Percentiles rank a stretch among this genome's conserved stretches.
These are phyloP conservation scores for Pardalotus punctatus DNA, from an alignment of 2,113 vertebrate genomes.

Conservation along the genomic window DNA sequence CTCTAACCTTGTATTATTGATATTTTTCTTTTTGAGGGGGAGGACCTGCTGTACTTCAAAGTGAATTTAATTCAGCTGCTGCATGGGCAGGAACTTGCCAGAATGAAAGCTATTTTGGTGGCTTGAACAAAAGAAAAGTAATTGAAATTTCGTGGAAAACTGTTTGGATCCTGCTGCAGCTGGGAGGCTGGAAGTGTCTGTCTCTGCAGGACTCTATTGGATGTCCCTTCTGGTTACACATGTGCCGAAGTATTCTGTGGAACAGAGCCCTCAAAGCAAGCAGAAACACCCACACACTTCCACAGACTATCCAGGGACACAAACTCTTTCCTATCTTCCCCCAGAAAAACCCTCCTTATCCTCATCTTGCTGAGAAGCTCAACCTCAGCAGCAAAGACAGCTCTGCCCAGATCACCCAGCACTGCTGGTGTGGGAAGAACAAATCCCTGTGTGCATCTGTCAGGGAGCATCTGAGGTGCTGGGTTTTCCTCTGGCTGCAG, in stretches of 20 bases:
- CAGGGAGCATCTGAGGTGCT: neutral
- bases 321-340: neutral
- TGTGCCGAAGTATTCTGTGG: constrained; percentile 26
- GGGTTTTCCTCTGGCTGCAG: neutral
- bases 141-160: neutral
- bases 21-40: neutral
- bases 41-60: neutral
- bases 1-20: neutral
- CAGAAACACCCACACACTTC: neutral
- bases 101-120: neutral
- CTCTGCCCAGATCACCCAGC: neutral
- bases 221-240: neutral
- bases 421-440: neutral
- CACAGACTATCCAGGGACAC: constrained; percentile 23
- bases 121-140: neutral
- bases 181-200: constrained; percentile 3
- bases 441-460: rapidly evolving
- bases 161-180: neutral
- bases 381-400: neutral
- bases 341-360: neutral
- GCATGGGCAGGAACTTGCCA: neutral
- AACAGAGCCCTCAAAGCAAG: neutral
- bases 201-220: neutral
- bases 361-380: neutral
- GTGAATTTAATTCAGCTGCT: neutral